These are phyloP conservation scores for Hypotaenidia okinawae DNA, from an alignment of 2,797 vertebrate species.

Conservation along the genomic window DNA sequence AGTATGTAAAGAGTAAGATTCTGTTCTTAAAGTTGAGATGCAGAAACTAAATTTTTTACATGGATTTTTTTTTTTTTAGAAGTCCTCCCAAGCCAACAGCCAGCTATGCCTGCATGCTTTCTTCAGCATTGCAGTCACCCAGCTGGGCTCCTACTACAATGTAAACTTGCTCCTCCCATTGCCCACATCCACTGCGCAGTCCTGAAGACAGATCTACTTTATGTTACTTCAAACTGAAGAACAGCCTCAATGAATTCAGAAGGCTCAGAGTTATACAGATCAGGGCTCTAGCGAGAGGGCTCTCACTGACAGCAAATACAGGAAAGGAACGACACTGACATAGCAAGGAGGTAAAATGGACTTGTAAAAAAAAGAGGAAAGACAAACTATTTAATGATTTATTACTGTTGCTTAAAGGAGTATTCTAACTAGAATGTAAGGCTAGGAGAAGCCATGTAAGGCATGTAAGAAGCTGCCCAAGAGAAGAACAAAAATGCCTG, in stretches of 20 bases:
- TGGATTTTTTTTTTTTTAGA: not conserved
- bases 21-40: not conserved
- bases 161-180: not conserved
- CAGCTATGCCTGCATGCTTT: too few relatives aligned
- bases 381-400: not conserved
- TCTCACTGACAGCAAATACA: not conserved
- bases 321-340: not conserved
- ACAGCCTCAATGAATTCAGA: not conserved
- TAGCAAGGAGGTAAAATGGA: not conserved
- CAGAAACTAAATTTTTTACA: not conserved
- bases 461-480: not conserved
- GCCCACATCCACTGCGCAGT: too few relatives aligned
- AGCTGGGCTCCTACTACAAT: rapidly evolving
- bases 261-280: not conserved
- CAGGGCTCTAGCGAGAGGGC: not conserved
- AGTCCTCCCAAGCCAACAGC: not conserved
- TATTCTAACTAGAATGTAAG: not conserved
- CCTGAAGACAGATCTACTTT: not conserved
- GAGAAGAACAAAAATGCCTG: not conserved
- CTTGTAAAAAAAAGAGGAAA: not conserved
- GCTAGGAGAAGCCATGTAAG: too few relatives aligned
- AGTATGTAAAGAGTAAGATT: not conserved
- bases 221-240: not conserved
- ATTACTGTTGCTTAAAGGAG: not conserved
- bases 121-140: not conserved